These are phyloP conservation scores for Morelia viridis DNA, from an alignment of 2,797 vertebrate genomes.

Conservation along the genomic window DNA sequence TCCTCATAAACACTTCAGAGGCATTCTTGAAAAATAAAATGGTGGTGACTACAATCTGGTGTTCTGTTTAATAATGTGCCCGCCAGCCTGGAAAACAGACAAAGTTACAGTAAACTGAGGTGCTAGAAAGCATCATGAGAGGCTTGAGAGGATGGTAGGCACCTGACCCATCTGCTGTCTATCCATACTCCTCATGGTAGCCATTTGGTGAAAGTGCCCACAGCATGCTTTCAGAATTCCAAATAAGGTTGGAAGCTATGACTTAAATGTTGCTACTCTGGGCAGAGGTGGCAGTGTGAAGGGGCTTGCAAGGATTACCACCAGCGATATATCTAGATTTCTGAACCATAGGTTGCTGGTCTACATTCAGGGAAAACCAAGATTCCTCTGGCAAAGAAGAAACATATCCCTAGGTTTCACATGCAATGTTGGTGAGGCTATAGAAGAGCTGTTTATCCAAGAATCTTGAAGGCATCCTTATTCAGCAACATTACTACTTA, in stretches of 20 bases:
- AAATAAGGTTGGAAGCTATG: not conserved
- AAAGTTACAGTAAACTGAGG: not conserved
- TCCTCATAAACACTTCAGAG: not conserved
- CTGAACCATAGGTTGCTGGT: not conserved
- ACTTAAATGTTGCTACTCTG: not conserved
- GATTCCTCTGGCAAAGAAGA: not conserved
- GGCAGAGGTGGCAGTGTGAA: not conserved
- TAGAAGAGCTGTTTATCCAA: conserved; percentile 5
- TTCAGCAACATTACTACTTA: not conserved
- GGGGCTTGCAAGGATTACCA: not conserved
- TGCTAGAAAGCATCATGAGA: not conserved
- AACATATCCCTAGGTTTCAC: not conserved
- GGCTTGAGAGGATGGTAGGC: not conserved
- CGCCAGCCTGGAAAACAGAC: not conserved
- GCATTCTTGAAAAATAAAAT: not conserved
- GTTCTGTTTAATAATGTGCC: not conserved
- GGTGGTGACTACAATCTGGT: not conserved
- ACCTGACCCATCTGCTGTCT: not conserved
- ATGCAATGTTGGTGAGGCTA: not conserved
- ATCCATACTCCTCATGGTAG: not conserved
- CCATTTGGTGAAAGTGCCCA: not conserved
- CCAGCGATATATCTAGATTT: not conserved
- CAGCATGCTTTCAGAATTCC: not conserved
- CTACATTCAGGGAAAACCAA: not conserved
- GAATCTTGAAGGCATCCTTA: conserved; percentile 1